Conservation (phyloP, 2,888 invertebrate genomes). For the Eurytoma californica region DNA sequence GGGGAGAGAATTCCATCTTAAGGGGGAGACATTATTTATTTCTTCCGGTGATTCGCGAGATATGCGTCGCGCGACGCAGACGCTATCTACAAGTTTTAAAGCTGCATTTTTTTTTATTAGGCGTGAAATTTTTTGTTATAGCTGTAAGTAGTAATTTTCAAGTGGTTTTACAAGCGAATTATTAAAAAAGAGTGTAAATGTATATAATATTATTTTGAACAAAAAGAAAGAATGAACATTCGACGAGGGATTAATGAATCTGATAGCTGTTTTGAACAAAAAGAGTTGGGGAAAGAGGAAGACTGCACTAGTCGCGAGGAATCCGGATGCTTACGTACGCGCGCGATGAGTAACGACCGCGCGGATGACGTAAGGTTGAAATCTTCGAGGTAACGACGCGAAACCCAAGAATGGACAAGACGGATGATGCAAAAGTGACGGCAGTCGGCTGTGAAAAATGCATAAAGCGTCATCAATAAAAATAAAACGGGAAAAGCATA, state of each 20-base stretch:
- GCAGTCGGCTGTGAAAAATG: not conserved
- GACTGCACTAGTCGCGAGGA: not conserved
- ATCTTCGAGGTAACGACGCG: conserved; percentile 6
- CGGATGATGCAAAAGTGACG: conserved; percentile 25
- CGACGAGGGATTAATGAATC: too few species aligned
- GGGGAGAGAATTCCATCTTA: too few species aligned
- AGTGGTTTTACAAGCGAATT: too few species aligned
- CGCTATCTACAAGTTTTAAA: too few species aligned
- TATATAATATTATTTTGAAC: not conserved
- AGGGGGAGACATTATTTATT: too few species aligned
- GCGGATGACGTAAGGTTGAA: conserved; percentile 26
- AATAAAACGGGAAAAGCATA: not conserved
- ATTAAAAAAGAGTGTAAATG: too few species aligned
- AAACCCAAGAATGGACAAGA: conserved; percentile 17
- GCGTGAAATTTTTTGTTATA: too few species aligned
- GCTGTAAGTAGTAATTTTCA: too few species aligned
- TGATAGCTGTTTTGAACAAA: not conserved
- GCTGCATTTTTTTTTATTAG: too few species aligned
- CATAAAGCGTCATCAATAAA: conserved; percentile 19
- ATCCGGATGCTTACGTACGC: conserved; percentile 1
- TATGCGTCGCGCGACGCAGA: too few species aligned
- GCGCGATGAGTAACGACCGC: conserved; percentile 26
- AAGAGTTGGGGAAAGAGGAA: not conserved
- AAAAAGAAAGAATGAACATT: not conserved
- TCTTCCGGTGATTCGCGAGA: too few species aligned